phyloP scores from a whole-genome alignment of 2,113 vertebrate genomes.

The Odobenus rosmarus region DNA sequence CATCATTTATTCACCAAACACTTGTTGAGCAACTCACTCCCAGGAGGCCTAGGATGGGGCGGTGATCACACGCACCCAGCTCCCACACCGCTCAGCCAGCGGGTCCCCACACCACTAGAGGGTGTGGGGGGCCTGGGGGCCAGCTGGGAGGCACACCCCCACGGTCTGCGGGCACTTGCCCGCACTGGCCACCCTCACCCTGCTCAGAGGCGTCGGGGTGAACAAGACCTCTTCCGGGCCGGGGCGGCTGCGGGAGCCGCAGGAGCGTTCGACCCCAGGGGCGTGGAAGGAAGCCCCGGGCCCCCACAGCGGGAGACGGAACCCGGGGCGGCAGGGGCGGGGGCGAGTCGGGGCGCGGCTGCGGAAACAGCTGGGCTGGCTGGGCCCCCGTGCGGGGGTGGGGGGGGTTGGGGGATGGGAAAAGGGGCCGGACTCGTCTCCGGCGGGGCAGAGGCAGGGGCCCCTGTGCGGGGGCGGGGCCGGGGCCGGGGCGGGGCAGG shows the following conservation, averaged over 20 bases:
- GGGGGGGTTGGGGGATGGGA: neutral
- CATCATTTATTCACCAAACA: neutral
- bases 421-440: conserved; percentile 69
- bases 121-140: too few relatives aligned
- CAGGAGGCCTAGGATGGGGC: neutral
- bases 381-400: conserved; percentile 70
- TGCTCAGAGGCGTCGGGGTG: neutral
- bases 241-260: fast-evolving
- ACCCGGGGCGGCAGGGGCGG: conserved; percentile 49
- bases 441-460: neutral
- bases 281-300: neutral
- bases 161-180: fast-evolving
- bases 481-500: neutral
- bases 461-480: neutral
- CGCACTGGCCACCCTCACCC: neutral
- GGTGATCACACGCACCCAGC: fast-evolving
- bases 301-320: neutral
- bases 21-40: neutral
- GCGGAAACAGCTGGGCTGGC: conserved; percentile 82
- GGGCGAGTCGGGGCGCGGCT: conserved; percentile 63
- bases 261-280: neutral
- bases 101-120: neutral
- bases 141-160: neutral
- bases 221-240: neutral
- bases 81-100: neutral